phyloP scores from a whole-genome alignment of 2,888 invertebrate species.

The Drosophila phalerata region DNA sequence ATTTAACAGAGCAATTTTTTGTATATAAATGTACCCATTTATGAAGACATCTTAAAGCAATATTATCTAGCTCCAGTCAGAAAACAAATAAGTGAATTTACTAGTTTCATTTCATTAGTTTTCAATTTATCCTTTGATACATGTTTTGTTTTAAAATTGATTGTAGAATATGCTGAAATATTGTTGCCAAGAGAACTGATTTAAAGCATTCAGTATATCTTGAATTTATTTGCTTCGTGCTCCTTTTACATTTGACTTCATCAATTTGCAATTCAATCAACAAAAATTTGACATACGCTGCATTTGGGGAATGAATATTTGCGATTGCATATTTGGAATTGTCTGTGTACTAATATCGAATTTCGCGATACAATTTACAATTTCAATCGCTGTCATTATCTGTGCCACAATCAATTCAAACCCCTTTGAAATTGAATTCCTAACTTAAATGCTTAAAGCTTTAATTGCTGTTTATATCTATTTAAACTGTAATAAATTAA shows the following conservation, averaged over 20 bases:
- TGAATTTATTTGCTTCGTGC: not conserved
- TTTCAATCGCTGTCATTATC: slow-evolving; percentile 10
- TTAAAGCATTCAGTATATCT: not conserved
- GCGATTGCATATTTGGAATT: slow-evolving; percentile 8
- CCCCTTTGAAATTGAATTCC: not conserved
- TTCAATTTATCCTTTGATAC: not conserved
- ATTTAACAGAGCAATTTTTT: not conserved
- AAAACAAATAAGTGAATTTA: not conserved
- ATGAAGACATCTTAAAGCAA: not conserved
- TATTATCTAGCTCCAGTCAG: too few relatives aligned
- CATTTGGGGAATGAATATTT: slow-evolving; percentile 6
- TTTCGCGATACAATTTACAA: not conserved
- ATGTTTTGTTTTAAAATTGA: not conserved
- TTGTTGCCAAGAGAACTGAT: not conserved
- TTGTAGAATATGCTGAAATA: not conserved
- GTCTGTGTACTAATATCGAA: not conserved
- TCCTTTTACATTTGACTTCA: slow-evolving; percentile 1
- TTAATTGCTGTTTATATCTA: not conserved
- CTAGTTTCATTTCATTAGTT: not conserved
- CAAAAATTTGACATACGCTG: not conserved
- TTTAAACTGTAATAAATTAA: not conserved
- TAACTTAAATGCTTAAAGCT: slow-evolving; percentile 1
- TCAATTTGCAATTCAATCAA: slow-evolving; percentile 13
- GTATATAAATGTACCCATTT: too few relatives aligned
- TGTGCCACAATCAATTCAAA: slow-evolving; percentile 1